These are phyloP conservation scores for Luffia ferchaultella DNA, from an alignment of 2,888 invertebrate genomes.

Conservation along the genomic window DNA sequence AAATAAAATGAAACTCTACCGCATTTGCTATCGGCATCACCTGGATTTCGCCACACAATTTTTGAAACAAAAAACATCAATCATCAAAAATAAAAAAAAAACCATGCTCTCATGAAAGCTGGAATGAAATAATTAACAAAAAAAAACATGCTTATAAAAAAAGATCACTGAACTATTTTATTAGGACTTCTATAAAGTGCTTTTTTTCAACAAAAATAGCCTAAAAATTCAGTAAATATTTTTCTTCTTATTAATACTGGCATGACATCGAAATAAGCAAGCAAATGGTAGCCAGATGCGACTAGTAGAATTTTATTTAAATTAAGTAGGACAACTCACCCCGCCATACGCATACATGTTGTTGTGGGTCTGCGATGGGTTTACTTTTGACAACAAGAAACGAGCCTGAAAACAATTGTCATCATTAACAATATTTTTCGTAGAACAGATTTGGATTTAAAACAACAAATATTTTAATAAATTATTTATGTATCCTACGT, in stretches of 20 bases:
- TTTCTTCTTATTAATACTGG: background rate
- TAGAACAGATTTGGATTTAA: too few species aligned
- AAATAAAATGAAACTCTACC: slow-evolving; percentile 69
- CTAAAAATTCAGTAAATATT: too few species aligned
- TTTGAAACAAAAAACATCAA: slow-evolving; percentile 52
- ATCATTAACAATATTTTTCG: too few species aligned
- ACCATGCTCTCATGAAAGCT: slow-evolving; percentile 32
- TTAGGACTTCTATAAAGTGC: too few species aligned
- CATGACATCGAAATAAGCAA: background rate
- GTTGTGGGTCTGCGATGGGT: slow-evolving; percentile 99
- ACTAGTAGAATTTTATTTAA: background rate
- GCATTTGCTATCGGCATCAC: slow-evolving; percentile 74
- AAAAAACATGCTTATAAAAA: background rate
- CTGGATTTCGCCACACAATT: slow-evolving; percentile 62
- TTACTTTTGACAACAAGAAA: slow-evolving; percentile 97
- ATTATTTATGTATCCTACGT: too few species aligned
- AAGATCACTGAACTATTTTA: too few species aligned
- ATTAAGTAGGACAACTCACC: slow-evolving; percentile 64
- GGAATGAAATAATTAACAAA: background rate
- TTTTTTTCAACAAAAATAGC: too few species aligned
- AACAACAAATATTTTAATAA: too few species aligned
- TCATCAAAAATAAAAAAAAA: slow-evolving; percentile 28
- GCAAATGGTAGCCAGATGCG: background rate
- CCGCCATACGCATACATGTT: slow-evolving; percentile 97
- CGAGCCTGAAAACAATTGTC: slow-evolving; percentile 73